These are phyloP conservation scores for Spermophilus dauricus DNA, from an alignment of 2,113 vertebrate genomes.

Conservation along the genomic window DNA sequence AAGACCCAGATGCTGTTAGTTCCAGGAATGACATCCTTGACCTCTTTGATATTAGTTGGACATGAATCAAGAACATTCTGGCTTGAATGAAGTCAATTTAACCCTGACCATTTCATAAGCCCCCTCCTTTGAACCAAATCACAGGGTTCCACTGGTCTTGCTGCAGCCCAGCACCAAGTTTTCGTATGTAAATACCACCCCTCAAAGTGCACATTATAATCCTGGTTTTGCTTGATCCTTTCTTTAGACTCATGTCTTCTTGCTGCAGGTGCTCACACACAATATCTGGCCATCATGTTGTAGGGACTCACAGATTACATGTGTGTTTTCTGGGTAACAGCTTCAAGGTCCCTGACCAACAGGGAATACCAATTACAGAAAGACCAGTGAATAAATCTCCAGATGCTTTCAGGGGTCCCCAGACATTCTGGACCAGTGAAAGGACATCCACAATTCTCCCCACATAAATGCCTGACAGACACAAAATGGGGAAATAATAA, in stretches of 20 bases:
- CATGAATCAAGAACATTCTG: background rate
- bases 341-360: background rate
- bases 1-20: background rate
- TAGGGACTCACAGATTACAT: background rate
- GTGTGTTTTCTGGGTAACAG: background rate
- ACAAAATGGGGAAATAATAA: background rate
- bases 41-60: background rate
- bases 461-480: background rate
- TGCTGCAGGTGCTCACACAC: background rate
- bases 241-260: background rate
- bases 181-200: background rate
- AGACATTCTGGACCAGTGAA: background rate
- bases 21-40: background rate
- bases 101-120: background rate
- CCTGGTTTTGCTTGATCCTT: background rate
- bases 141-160: too few species aligned
- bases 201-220: background rate
- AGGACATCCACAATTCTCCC: accelerated
- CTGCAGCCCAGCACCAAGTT: background rate
- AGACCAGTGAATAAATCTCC: background rate
- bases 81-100: background rate
- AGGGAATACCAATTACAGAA: background rate
- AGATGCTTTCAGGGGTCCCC: too few species aligned
- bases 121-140: background rate
- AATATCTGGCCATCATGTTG: background rate